A percentile compares a stretch with the other conserved stretches of the same genome.
phyloP scores from a whole-genome alignment of 1,140 invertebrate species.

The Zaprionus gabonicus region DNA sequence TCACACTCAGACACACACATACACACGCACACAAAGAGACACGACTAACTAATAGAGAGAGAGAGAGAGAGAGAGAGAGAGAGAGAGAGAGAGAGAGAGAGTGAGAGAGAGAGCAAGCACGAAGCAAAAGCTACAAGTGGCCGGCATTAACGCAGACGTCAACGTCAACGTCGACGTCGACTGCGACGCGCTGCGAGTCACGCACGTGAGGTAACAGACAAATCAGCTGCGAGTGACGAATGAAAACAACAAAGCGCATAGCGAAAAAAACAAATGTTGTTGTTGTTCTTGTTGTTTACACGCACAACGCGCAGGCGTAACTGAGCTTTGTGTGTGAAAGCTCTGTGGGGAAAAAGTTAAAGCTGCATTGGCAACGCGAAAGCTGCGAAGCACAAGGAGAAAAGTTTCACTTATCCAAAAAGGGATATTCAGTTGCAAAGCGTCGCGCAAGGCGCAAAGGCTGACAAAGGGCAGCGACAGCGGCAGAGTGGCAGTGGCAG shows the following conservation, averaged over 20 bases:
- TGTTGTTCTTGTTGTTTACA: constrained; percentile 55
- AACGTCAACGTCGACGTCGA: constrained; percentile 1
- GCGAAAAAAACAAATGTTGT: constrained; percentile 37
- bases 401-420: constrained; percentile 36
- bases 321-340: constrained; percentile 43
- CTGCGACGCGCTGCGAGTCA: constrained; percentile 21
- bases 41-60: neutral
- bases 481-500: constrained; percentile 12
- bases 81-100: neutral
- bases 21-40: neutral
- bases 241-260: constrained; percentile 38
- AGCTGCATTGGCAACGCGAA: constrained; percentile 53
- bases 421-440: constrained; percentile 60
- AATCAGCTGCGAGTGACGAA: constrained; percentile 54
- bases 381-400: constrained; percentile 41
- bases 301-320: constrained; percentile 55
- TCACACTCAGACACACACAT: neutral
- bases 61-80: constrained; percentile 3
- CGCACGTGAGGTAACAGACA: constrained; percentile 39
- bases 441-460: constrained; percentile 60
- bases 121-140: constrained; percentile 57
- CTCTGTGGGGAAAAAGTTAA: constrained; percentile 32
- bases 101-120: too few species aligned
- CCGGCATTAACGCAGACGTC: constrained; percentile 42
- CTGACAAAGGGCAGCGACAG: neutral